Evolutionary conservation across 2,888 invertebrate genomes (phyloP), one percentile per base, ranked within the genome.

Genomic region (Dynastes grantii): DNA sequence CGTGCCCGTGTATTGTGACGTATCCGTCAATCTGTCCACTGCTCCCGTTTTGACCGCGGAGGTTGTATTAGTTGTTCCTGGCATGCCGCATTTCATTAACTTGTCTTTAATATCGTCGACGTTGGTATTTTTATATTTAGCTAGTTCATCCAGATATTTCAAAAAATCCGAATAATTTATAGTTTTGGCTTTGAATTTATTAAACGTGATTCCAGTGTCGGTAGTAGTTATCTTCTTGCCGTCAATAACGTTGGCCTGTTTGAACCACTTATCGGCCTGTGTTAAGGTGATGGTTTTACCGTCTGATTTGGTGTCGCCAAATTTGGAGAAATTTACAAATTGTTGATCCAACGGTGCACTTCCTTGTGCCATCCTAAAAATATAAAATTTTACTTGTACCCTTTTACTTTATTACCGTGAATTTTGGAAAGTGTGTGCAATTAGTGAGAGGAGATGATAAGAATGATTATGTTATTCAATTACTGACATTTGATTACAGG

Each of bases 241-340:
- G 77, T 92, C 92, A 70, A 92, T 89, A 22, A 94, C 93, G 85
- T 93, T 95, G 0, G 97, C 96, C 87, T 97, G 97, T 85, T 96
- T 97, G 94, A 97, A 95, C 97, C 97, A 97, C 89, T 97, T 97
- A 88, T 97, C 97, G 85, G 95, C 95, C 88, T 97, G 96, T 9
- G 95, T 95, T n/a, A 97, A 90, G 0, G 96, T 96, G 81, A 97
- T 95, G 63, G 92, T 91, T 88, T 94, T 96, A 0, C 97, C 97
- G 86, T 96, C 96, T 16, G 95, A 94, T 87, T 96, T 96, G 2
- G 92, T 91, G 87, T 97, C 96, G 0, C 97, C 97, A 87, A 97
- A 97, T 89, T 96, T 96, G 6, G 95, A 94, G 88, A 96, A 97
- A 1, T 93, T 92, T 85, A 93, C 93, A 87, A 96, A 96, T 65